phyloP scores from a whole-genome alignment of 92 coral and sea anemone species.

The Zoanthus sansibaricus region DNA sequence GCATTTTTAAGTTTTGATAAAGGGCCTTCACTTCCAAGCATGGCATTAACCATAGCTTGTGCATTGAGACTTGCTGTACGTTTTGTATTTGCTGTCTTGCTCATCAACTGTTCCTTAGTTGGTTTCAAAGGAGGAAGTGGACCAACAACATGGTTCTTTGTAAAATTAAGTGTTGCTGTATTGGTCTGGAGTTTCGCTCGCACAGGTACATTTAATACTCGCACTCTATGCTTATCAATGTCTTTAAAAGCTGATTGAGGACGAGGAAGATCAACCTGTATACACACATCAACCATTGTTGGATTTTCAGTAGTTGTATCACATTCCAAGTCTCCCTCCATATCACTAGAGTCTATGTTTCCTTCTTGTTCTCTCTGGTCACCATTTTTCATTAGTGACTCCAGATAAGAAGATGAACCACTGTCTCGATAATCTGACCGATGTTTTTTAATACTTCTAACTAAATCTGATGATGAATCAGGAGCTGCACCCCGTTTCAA shows the following conservation, averaged over 20 bases:
- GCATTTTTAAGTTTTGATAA: conserved; percentile 74
- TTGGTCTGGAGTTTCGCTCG: conserved; percentile 89
- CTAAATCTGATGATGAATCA: conserved; percentile 84
- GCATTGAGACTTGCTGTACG: conserved; percentile 90
- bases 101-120: conserved; percentile 82
- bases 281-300: conserved; percentile 89
- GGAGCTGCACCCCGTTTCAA: conserved; percentile 76
- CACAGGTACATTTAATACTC: conserved; percentile 91
- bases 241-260: conserved; percentile 58
- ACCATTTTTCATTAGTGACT: conserved; percentile 52
- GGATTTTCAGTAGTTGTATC: conserved; percentile 81
- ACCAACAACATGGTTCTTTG: conserved; percentile 93
- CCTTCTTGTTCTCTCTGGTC: conserved; percentile 52
- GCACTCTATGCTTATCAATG: conserved; percentile 64
- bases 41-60: conserved; percentile 96
- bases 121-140: conserved; percentile 93
- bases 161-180: conserved; percentile 83
- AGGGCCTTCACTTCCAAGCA: conserved; percentile 84
- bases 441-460: conserved; percentile 56
- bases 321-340: conserved; percentile 73
- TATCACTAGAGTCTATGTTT: conserved; percentile 49
- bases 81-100: conserved; percentile 91
- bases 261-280: conserved; percentile 95
- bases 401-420: conserved; percentile 33
- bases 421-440: conserved; percentile 34